A percentile compares a stretch with the other conserved stretches of the same genome.
Evolutionary conservation across 2,888 invertebrate species (phyloP).

Genomic region (Latheticus oryzae): DNA sequence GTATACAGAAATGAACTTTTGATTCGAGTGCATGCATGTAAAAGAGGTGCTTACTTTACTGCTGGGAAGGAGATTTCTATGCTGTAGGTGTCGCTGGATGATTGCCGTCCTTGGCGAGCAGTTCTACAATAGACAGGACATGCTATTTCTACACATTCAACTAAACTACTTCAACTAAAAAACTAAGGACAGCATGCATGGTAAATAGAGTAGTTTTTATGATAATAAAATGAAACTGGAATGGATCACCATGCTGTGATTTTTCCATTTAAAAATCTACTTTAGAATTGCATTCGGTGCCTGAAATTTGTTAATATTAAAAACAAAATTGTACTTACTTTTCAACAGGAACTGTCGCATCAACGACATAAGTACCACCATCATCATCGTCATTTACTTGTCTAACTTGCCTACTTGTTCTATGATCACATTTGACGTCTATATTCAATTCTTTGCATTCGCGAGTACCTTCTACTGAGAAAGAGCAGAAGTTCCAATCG

Average conservation of each 20-base stretch:
- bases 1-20: slow-evolving; percentile 6
- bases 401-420: slow-evolving; percentile 74
- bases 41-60: slow-evolving; percentile 79
- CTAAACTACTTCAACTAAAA: slow-evolving; percentile 51
- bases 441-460: slow-evolving; percentile 93
- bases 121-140: slow-evolving; percentile 71
- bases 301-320: not conserved
- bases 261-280: not conserved
- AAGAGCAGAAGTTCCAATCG: slow-evolving; percentile 97
- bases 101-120: slow-evolving; percentile 85
- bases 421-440: slow-evolving; percentile 91
- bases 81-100: slow-evolving; percentile 90
- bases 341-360: slow-evolving; percentile 85
- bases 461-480: slow-evolving; percentile 86
- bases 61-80: slow-evolving; percentile 93
- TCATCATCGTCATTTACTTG: slow-evolving; percentile 73
- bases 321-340: slow-evolving; percentile 76
- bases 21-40: slow-evolving; percentile 41
- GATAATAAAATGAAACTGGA: slow-evolving; percentile 19
- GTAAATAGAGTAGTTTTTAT: slow-evolving; percentile 31
- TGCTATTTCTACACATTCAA: slow-evolving; percentile 61
- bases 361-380: slow-evolving; percentile 85
- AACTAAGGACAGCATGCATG: slow-evolving; percentile 49
- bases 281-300: not conserved
- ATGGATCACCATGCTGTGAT: slow-evolving; percentile 12